A percentile compares a stretch with the other conserved stretches of the same genome.
phyloP scores from a whole-genome alignment of 2,888 invertebrate species.

The Lochmaea crataegi region DNA sequence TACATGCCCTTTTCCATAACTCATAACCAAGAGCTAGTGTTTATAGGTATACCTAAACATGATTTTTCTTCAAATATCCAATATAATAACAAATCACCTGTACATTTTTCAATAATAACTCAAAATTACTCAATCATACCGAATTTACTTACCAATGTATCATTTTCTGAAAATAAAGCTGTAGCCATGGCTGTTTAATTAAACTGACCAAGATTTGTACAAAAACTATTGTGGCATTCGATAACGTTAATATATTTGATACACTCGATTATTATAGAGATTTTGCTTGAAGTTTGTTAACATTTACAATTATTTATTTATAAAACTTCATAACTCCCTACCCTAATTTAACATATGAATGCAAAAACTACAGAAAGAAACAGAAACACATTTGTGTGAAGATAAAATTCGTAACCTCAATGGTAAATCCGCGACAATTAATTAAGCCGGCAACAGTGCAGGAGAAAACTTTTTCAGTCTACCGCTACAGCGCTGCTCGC shows the following conservation, averaged over 20 bases:
- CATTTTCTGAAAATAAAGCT: slow-evolving; percentile 37
- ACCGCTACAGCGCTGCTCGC: neutral
- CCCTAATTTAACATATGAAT: slow-evolving; percentile 14
- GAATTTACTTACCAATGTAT: slow-evolving; percentile 32
- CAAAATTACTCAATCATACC: slow-evolving; percentile 7
- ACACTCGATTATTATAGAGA: neutral
- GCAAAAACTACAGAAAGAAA: neutral
- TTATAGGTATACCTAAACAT: neutral
- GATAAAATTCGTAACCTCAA: neutral
- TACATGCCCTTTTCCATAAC: too few relatives aligned
- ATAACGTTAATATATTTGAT: neutral
- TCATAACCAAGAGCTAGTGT: neutral
- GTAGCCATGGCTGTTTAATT: slow-evolving; percentile 34
- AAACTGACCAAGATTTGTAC: slow-evolving; percentile 20
- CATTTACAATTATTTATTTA: slow-evolving; percentile 20
- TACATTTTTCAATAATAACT: neutral
- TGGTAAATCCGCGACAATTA: neutral
- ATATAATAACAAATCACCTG: neutral
- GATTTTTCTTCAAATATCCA: neutral
- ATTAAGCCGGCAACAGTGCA: neutral
- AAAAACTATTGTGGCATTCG: slow-evolving; percentile 11
- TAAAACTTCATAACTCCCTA: slow-evolving; percentile 23
- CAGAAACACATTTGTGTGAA: neutral
- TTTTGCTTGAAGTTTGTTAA: slow-evolving; percentile 3
- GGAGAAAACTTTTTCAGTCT: neutral